Evolutionary conservation across 2,888 invertebrate species (phyloP), one percentile per base, ranked within the genome.

Genomic region (Parascotia fuliginaria): DNA sequence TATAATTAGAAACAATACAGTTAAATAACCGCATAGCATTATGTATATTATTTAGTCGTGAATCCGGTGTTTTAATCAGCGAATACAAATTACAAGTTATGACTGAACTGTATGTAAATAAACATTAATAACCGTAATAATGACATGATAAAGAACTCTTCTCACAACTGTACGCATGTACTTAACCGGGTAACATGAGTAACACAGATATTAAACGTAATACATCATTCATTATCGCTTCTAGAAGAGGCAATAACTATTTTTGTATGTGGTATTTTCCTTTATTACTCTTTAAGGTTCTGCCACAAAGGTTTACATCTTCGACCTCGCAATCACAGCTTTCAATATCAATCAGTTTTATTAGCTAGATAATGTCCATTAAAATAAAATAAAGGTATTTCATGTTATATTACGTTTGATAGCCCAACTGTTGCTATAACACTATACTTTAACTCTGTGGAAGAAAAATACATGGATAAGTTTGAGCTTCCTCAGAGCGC

Each of bases 391-490:
- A 32, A 63, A 45, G 39, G 48, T 29, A 22, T 57, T 45, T 19
- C 5, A 19, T 19, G 5, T 2, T 3, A 19, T 49, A 36, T 47
- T 42, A 15, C 53, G 33, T 51, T 15, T 44, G n/a, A 42, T 27
- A n/a, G 9, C 15, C 24, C 27, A 40, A 22, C 40, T 29, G 24
- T 37, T 37, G 33, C 36, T 42, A 36, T 50, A 51, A 50, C 46
- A 52, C 40, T 42, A 62, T 32, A 52, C n/a, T n/a, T n/a, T n/a
- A 58, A 63, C 49, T 65, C 79, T 81, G 79, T 77, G 78, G 75
- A 70, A 65, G 53, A 65, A 72, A 67, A 60, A 70, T 58, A 67
- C 60, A 64, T 64, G 75, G 80, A 84, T 83, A 85, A 82, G 66
- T 72, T 74, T 70, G 65, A 55, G 70, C 72, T 72, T 77, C 77